Conservation (phyloP, 2,113 vertebrate species). For the Pleuronectes platessa region DNA sequence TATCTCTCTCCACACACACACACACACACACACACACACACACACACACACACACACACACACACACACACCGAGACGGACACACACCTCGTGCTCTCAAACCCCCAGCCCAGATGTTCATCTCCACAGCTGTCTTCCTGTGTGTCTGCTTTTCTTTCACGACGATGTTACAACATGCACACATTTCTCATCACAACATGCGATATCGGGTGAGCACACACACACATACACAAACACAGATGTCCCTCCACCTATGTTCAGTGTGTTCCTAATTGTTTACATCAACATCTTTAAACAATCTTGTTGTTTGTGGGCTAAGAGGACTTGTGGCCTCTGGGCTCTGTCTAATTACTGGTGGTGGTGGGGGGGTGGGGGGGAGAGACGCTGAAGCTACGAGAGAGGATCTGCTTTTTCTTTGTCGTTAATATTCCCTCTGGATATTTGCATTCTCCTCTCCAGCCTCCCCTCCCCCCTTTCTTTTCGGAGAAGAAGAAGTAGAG, state of each 20-base stretch:
- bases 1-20: constrained; percentile 33
- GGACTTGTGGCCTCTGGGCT: constrained; percentile 61
- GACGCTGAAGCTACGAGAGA: constrained; percentile 6
- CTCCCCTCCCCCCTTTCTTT: not conserved
- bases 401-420: constrained; percentile 39
- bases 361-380: constrained; percentile 6
- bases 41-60: constrained; percentile 37
- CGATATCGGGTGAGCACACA: constrained; percentile 4
- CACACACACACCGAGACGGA: constrained; percentile 36
- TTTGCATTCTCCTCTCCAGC: constrained; percentile 5
- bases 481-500: constrained; percentile 1
- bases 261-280: constrained; percentile 72
- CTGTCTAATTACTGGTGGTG: constrained; percentile 58
- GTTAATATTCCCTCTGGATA: constrained; percentile 14
- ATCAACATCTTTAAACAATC: constrained; percentile 78
- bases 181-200: constrained; percentile 47
- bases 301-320: constrained; percentile 65
- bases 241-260: constrained; percentile 48
- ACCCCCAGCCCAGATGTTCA: constrained; percentile 71
- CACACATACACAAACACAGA: constrained; percentile 36
- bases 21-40: constrained; percentile 38
- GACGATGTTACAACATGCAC: constrained; percentile 53
- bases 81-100: constrained; percentile 38
- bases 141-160: constrained; percentile 65
- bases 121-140: constrained; percentile 75